Evolutionary conservation across 2,888 invertebrate genomes (phyloP).

Genomic region (Trissolcus brochymenae): DNA sequence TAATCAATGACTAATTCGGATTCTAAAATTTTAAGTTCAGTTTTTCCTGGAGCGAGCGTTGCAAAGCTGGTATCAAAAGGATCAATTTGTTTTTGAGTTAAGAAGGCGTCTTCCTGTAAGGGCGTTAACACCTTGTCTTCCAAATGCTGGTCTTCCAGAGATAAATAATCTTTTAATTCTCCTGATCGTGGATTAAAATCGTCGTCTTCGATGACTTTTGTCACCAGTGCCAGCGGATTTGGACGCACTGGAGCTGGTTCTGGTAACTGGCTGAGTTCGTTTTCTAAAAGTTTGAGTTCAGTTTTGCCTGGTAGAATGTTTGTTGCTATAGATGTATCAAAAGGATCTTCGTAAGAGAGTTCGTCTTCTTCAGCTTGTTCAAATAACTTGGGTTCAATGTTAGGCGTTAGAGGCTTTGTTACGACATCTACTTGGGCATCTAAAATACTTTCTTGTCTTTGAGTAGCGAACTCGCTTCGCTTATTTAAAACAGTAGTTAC

Average conservation of each 20-base stretch:
- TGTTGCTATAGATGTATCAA: conserved; percentile 90
- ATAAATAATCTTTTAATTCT: conserved; percentile 75
- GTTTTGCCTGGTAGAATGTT: conserved; percentile 87
- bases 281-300: conserved; percentile 86
- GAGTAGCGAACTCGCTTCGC: conserved; percentile 42
- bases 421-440: conserved; percentile 80
- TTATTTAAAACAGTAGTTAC: conserved; percentile 54
- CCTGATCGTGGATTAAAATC: conserved; percentile 79
- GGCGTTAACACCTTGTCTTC: conserved; percentile 75
- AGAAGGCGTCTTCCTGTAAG: conserved; percentile 72
- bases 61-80: conserved; percentile 92
- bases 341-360: conserved; percentile 83
- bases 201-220: conserved; percentile 61
- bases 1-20: conserved; percentile 81
- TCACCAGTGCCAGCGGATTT: conserved; percentile 63
- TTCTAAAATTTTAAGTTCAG: conserved; percentile 87
- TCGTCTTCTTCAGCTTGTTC: conserved; percentile 73
- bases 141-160: conserved; percentile 78
- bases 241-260: conserved; percentile 68
- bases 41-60: conserved; percentile 84
- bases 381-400: conserved; percentile 76
- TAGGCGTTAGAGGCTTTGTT: conserved; percentile 84
- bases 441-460: conserved; percentile 75
- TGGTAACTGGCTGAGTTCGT: conserved; percentile 82
- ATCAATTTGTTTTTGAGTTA: conserved; percentile 79